These are phyloP conservation scores for Psix sp. DNA, from an alignment of 1,140 invertebrate species.

Conservation along the genomic window DNA sequence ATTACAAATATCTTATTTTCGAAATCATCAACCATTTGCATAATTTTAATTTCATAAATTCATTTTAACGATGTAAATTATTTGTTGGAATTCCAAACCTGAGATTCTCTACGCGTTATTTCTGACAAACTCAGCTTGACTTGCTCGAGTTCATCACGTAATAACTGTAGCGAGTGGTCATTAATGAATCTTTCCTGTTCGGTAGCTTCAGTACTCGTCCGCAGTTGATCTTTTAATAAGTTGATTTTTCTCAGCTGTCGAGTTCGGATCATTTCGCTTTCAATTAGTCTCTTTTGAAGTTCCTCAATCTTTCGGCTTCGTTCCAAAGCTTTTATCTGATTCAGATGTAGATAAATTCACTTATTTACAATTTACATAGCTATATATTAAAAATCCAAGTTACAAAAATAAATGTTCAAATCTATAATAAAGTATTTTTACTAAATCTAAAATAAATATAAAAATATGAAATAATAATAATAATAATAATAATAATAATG, in stretches of 20 bases:
- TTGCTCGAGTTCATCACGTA: slow-evolving; percentile 84
- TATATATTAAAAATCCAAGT: too few relatives aligned
- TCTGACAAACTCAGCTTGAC: slow-evolving; percentile 85
- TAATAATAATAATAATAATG: too few relatives aligned
- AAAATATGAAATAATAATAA: too few relatives aligned
- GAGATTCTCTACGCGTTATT: slow-evolving; percentile 83
- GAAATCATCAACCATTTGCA: not conserved
- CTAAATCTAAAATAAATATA: too few relatives aligned
- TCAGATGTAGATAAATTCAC: too few relatives aligned
- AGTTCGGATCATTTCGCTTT: slow-evolving; percentile 83
- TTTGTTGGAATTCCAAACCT: slow-evolving; percentile 68
- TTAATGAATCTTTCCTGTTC: slow-evolving; percentile 84
- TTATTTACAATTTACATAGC: too few relatives aligned
- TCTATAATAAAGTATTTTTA: too few relatives aligned
- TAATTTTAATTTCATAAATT: too few relatives aligned
- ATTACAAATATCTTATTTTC: slow-evolving; percentile 1
- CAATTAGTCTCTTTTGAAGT: slow-evolving; percentile 84
- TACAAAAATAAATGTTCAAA: too few relatives aligned
- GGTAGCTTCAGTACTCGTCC: slow-evolving; percentile 80
- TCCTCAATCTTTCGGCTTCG: slow-evolving; percentile 89
- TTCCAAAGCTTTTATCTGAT: slow-evolving; percentile 88
- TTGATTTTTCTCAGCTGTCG: slow-evolving; percentile 84
- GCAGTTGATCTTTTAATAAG: slow-evolving; percentile 83
- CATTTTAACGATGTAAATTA: not conserved
- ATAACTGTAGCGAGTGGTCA: slow-evolving; percentile 81